phyloP scores from a whole-genome alignment of 64 coral and sea anemone species.

The Montipora sp. region DNA sequence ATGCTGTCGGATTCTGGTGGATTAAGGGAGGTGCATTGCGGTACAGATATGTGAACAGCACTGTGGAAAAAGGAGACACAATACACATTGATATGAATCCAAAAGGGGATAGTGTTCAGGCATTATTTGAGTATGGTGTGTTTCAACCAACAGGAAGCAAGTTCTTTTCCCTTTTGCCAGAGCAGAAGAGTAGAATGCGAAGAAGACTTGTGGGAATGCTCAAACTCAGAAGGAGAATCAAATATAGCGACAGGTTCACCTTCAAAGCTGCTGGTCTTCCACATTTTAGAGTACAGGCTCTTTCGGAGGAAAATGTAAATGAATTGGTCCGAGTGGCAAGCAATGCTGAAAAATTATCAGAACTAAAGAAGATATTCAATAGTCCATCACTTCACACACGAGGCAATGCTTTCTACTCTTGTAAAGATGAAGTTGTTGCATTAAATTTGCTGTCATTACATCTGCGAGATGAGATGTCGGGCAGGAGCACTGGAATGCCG shows the following conservation, averaged over 20 bases:
- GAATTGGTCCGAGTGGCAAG: conserved; percentile 22
- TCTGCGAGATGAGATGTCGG: conserved; percentile 48
- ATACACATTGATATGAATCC: conserved; percentile 59
- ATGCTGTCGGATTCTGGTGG: conserved; percentile 49
- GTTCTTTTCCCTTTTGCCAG: conserved; percentile 47
- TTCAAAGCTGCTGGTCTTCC: conserved; percentile 61
- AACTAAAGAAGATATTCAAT: conserved; percentile 47
- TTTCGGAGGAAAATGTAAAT: conserved; percentile 36
- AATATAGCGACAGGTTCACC: conserved; percentile 52
- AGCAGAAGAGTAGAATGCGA: conserved; percentile 37
- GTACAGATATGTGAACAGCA: conserved; percentile 48
- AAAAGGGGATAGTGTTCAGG: conserved; percentile 55
- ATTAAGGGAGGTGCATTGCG: conserved; percentile 35
- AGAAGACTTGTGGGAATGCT: conserved; percentile 43
- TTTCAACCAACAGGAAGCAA: conserved; percentile 61
- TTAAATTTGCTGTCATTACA: conserved; percentile 65
- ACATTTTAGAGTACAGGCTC: conserved; percentile 54
- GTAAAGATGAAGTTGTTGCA: conserved; percentile 74
- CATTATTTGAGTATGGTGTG: conserved; percentile 59
- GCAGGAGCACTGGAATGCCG: conserved; percentile 55
- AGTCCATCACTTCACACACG: conserved; percentile 47
- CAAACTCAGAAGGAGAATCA: conserved; percentile 48
- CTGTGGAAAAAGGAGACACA: conserved; percentile 52
- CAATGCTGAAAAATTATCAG: conserved; percentile 23
- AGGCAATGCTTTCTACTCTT: conserved; percentile 49